Evolutionary conservation across 2,113 vertebrate species (phyloP).

Genomic region (Asarcornis scutulata): DNA sequence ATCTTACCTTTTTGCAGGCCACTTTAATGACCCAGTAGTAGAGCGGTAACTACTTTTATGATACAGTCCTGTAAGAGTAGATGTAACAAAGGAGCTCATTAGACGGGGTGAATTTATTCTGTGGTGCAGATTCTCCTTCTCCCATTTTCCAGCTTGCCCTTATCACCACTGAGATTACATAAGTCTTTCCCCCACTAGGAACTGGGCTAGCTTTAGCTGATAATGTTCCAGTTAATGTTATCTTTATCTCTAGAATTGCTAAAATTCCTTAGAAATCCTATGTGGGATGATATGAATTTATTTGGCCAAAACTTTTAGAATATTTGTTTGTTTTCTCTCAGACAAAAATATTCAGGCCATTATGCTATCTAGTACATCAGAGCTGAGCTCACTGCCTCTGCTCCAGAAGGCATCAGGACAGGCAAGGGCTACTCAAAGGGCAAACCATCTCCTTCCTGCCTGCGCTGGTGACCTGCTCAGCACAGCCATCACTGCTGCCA

Average conservation of each 20-base stretch:
- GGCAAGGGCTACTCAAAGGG: not conserved
- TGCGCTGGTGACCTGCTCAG: not conserved
- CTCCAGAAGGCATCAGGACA: not conserved
- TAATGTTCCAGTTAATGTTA: not conserved
- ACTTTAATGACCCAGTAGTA: not conserved
- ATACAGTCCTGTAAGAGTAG: not conserved
- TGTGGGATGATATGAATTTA: not conserved
- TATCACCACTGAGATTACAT: not conserved
- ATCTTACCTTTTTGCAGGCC: not conserved
- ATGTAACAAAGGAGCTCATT: not conserved
- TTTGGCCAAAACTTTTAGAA: not conserved
- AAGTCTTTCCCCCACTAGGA: not conserved
- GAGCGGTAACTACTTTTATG: not conserved
- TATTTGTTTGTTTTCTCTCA: not conserved
- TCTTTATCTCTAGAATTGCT: constrained; percentile 30
- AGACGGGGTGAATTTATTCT: not conserved
- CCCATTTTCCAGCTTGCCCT: not conserved
- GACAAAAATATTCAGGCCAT: not conserved
- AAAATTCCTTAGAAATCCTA: constrained; percentile 24
- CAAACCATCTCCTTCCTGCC: not conserved
- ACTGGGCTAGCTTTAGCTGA: not conserved
- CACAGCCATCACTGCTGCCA: not conserved
- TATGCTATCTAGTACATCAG: not conserved
- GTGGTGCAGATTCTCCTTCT: not conserved
- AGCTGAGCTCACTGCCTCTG: not conserved